These are phyloP conservation scores for Crocallis elinguaria DNA, from an alignment of 2,888 invertebrate genomes.

Conservation along the genomic window DNA sequence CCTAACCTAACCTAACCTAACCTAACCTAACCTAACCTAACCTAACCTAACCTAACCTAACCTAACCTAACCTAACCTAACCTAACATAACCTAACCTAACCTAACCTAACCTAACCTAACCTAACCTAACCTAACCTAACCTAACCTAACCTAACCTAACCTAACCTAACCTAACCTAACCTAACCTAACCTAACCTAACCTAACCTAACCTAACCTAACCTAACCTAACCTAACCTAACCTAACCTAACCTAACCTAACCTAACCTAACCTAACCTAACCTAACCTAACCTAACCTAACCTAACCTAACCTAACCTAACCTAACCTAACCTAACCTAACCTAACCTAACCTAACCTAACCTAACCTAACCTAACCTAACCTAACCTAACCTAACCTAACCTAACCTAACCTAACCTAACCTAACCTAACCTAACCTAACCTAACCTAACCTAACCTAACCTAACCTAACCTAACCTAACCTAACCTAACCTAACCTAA, in stretches of 20 bases:
- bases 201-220: slow-evolving; percentile 32
- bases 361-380: slow-evolving; percentile 33
- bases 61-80: no score
- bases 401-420: slow-evolving; percentile 36
- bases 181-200: slow-evolving; percentile 34
- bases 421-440: slow-evolving; percentile 36
- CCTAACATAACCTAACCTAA: no score
- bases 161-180: no score
- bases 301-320: slow-evolving; percentile 38
- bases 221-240: slow-evolving; percentile 32
- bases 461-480: slow-evolving; percentile 40
- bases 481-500: slow-evolving; percentile 41
- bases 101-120: no score
- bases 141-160: no score
- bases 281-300: slow-evolving; percentile 37
- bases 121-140: no score
- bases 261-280: slow-evolving; percentile 38
- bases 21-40: no score
- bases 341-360: slow-evolving; percentile 32
- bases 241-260: slow-evolving; percentile 35
- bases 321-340: slow-evolving; percentile 37
- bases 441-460: slow-evolving; percentile 38
- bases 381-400: slow-evolving; percentile 36
- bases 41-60: no score
- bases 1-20: no score